Percentiles rank a stretch among this genome's conserved stretches.
phyloP scores from a whole-genome alignment of 2,888 invertebrate species.

The Sthenelais limicola region DNA sequence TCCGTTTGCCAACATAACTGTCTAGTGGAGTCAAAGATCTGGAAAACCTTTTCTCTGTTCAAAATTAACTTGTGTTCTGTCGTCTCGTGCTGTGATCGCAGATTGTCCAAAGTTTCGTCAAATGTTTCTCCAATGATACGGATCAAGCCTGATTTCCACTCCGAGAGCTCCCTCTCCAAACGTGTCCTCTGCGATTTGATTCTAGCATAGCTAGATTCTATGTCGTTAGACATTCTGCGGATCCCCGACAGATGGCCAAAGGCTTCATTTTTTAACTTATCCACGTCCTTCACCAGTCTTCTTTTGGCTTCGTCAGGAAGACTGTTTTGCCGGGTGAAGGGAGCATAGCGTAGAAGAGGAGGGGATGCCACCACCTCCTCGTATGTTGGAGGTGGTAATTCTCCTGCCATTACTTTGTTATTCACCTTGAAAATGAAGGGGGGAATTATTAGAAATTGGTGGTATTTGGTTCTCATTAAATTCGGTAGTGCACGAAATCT shows the following conservation, averaged over 20 bases:
- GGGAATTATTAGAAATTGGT: no score
- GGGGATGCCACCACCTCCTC: slow-evolving; percentile 21
- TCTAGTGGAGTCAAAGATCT: background rate
- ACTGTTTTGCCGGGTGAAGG: slow-evolving; percentile 18
- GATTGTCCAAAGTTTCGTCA: background rate
- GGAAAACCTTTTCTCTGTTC: slow-evolving; percentile 19
- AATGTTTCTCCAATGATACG: background rate
- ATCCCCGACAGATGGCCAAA: background rate
- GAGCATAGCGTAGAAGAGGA: slow-evolving; percentile 4
- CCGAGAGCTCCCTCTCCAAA: slow-evolving; percentile 3
- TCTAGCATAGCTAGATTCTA: background rate
- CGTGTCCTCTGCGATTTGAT: slow-evolving; percentile 2
- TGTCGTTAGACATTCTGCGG: background rate
- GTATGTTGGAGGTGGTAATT: slow-evolving; percentile 13
- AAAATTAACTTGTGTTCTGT: slow-evolving; percentile 7
- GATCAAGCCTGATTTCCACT: slow-evolving; percentile 1
- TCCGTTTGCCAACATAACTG: slow-evolving; percentile 17
- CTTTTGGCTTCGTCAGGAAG: slow-evolving; percentile 9
- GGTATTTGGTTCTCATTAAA: no score
- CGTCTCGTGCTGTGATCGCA: background rate
- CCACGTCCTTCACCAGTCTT: background rate
- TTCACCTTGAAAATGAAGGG: no score
- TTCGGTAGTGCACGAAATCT: no score
- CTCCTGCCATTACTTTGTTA: slow-evolving; percentile 14
- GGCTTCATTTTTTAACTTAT: background rate